Evolutionary conservation across 1,140 invertebrate species (phyloP).

Genomic region (Onthophagus taurus): DNA sequence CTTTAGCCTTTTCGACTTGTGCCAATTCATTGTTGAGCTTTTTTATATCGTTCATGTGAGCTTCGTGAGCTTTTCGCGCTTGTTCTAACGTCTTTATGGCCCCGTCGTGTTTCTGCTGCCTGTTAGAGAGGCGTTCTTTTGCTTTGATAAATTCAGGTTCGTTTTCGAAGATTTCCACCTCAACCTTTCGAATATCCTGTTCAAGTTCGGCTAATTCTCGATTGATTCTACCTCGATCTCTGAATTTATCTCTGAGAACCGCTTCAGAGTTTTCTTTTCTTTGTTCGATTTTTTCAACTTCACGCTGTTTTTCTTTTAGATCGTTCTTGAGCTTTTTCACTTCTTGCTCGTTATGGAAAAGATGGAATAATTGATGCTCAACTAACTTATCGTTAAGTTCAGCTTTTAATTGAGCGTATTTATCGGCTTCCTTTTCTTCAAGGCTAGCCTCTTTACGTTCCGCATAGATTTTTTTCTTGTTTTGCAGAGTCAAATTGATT

Average conservation of each 20-base stretch:
- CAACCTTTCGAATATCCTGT: conserved; percentile 86
- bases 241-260: conserved; percentile 87
- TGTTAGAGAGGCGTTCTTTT: conserved; percentile 91
- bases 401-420: conserved; percentile 88
- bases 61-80: conserved; percentile 82
- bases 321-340: conserved; percentile 76
- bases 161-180: conserved; percentile 90
- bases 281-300: conserved; percentile 73
- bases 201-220: conserved; percentile 89
- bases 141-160: conserved; percentile 95
- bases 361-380: conserved; percentile 83
- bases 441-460: conserved; percentile 96
- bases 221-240: conserved; percentile 73
- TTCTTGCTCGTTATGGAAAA: conserved; percentile 93
- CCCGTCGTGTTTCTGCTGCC: conserved; percentile 89
- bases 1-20: conserved; percentile 70
- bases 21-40: conserved; percentile 81
- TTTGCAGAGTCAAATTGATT: conserved; percentile 96
- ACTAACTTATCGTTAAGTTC: conserved; percentile 84
- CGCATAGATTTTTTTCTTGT: conserved; percentile 96
- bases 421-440: conserved; percentile 98
- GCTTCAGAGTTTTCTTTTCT: conserved; percentile 85
- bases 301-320: conserved; percentile 72
- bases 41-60: conserved; percentile 83
- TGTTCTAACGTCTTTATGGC: conserved; percentile 86